Percentiles rank a stretch among this genome's conserved stretches.
Evolutionary conservation across 2,888 invertebrate genomes (phyloP).

Genomic region (Caenorhabditis sp.): DNA sequence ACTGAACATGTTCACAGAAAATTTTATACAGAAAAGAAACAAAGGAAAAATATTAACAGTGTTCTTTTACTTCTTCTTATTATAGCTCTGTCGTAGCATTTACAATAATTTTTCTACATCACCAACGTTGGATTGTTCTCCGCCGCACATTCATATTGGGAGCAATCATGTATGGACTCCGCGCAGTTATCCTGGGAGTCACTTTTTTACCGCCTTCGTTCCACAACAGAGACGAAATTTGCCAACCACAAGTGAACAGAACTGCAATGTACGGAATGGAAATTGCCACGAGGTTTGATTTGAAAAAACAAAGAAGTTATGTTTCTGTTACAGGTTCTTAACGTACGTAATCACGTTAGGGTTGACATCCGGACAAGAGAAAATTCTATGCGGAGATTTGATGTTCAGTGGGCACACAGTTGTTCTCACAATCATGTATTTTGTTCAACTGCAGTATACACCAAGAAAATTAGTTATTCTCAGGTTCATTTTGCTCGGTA

Average conservation of each 20-base stretch:
- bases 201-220: conserved; percentile 78
- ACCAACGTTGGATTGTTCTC: conserved; percentile 73
- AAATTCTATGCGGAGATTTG: conserved; percentile 79
- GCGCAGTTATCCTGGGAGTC: conserved; percentile 65
- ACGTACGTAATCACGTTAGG: conserved; percentile 79
- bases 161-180: conserved; percentile 73
- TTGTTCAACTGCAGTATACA: conserved; percentile 76
- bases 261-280: conserved; percentile 77
- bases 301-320: neutral
- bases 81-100: conserved; percentile 76
- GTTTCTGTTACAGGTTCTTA: conserved; percentile 67
- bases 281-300: conserved; percentile 72
- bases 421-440: conserved; percentile 78
- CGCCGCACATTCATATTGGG: conserved; percentile 77
- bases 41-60: no score
- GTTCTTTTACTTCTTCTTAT: no score
- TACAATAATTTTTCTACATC: conserved; percentile 75
- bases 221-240: conserved; percentile 76
- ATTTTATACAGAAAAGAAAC: no score
- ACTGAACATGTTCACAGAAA: no score
- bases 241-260: conserved; percentile 76
- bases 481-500: no score
- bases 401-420: conserved; percentile 79
- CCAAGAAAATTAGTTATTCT: conserved; percentile 71
- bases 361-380: conserved; percentile 77